Evolutionary conservation across 2,888 invertebrate species (phyloP).

Genomic region (Rhagium mordax): DNA sequence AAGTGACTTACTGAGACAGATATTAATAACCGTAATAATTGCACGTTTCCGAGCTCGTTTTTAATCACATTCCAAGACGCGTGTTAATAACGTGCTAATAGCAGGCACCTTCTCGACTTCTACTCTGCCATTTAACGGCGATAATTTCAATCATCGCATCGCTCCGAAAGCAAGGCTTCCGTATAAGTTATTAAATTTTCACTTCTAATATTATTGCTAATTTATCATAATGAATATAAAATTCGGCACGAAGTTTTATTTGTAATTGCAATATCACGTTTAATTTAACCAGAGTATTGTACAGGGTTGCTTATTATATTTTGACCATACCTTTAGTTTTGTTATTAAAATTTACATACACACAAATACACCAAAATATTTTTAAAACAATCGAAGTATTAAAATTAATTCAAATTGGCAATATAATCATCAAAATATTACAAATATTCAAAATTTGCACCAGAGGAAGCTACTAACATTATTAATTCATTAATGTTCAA

Average conservation of each 20-base stretch:
- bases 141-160: slow-evolving; percentile 37
- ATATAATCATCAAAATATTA: no score
- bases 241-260: not conserved
- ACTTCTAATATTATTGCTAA: not conserved
- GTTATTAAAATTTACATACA: no score
- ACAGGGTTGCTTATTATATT: no score
- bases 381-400: no score
- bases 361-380: no score
- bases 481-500: no score
- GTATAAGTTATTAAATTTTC: slow-evolving; percentile 14
- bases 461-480: no score
- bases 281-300: no score
- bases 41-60: slow-evolving; percentile 37
- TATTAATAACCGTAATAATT: slow-evolving; percentile 44
- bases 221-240: not conserved
- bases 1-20: slow-evolving; percentile 40
- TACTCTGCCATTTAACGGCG: slow-evolving; percentile 27
- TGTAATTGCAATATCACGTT: not conserved
- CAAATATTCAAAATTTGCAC: no score
- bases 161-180: not conserved
- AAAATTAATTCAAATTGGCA: no score
- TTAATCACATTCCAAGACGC: slow-evolving; percentile 43
- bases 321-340: no score
- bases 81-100: slow-evolving; percentile 41
- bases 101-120: slow-evolving; percentile 22